Evolutionary conservation across 2,797 vertebrate species (phyloP).

Genomic region (Luscinia megarhynchos): DNA sequence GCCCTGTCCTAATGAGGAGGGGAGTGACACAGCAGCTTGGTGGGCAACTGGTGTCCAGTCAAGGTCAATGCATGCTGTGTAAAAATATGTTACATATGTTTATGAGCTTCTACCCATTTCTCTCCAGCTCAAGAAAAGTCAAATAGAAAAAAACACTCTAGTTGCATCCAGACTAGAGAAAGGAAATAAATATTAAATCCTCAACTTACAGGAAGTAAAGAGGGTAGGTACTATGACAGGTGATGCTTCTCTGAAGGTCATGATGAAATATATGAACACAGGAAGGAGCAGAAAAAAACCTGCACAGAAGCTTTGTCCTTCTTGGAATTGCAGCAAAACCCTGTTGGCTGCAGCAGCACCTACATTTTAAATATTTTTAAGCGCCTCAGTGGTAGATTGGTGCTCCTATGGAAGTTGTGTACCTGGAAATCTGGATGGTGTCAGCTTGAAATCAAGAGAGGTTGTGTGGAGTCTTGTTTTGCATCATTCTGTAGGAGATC

Average conservation of each 20-base stretch:
- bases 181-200: not conserved
- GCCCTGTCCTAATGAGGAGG: not conserved
- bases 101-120: not conserved
- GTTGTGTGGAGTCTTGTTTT: not conserved
- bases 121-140: not conserved
- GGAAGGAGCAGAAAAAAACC: not conserved
- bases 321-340: not conserved
- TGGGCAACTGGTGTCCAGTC: not conserved
- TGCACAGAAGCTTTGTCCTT: not conserved
- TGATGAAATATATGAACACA: not conserved
- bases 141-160: not conserved
- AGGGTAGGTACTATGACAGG: not conserved
- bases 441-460: not conserved
- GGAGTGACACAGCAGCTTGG: not conserved
- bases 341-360: not conserved
- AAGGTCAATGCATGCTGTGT: not conserved
- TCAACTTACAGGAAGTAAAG: not conserved
- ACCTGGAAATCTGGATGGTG: not conserved
- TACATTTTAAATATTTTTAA: not conserved
- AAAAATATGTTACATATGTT: not conserved
- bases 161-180: not conserved
- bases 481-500: not conserved
- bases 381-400: not conserved
- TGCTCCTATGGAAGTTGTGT: fast-evolving
- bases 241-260: not conserved